Conservation (phyloP, 2,113 vertebrate genomes). For the Cebidichthys violaceus region DNA sequence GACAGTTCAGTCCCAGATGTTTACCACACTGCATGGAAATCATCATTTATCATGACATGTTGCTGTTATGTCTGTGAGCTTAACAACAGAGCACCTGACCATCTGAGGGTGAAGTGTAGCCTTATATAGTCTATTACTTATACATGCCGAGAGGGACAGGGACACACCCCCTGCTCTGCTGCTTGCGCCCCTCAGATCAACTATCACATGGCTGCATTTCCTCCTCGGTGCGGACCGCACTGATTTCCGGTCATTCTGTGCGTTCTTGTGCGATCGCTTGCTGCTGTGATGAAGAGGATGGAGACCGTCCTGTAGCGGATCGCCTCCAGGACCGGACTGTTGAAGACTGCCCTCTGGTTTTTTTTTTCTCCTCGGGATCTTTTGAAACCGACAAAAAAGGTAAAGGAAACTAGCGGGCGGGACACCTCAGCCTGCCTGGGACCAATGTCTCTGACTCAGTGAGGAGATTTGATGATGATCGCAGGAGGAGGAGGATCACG, state of each 20-base stretch:
- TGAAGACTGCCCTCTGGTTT: constrained; percentile 6
- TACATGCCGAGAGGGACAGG: neutral
- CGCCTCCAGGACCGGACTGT: neutral
- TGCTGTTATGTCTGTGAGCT: neutral
- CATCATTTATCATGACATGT: neutral
- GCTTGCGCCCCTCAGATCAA: constrained; percentile 56
- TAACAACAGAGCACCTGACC: neutral
- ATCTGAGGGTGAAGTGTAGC: neutral
- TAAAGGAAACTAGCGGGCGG: constrained; percentile 30
- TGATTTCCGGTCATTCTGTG: constrained; percentile 6
- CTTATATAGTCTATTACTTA: neutral
- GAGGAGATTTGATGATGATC: neutral
- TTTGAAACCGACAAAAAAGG: constrained; percentile 20
- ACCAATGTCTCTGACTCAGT: constrained; percentile 3
- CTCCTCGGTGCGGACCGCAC: constrained; percentile 37
- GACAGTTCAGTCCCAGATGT: neutral
- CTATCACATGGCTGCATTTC: constrained; percentile 42
- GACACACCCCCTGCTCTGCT: constrained; percentile 50
- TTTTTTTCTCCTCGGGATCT: constrained; percentile 16
- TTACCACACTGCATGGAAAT: neutral
- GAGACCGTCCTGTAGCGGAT: constrained; percentile 16
- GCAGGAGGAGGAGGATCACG: neutral
- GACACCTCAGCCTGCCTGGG: constrained; percentile 21
- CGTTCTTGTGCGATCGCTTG: constrained; percentile 9
- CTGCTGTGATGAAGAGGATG: constrained; percentile 27